Conservation (phyloP, 2,113 vertebrate genomes). For the Seriola dumerili region DNA sequence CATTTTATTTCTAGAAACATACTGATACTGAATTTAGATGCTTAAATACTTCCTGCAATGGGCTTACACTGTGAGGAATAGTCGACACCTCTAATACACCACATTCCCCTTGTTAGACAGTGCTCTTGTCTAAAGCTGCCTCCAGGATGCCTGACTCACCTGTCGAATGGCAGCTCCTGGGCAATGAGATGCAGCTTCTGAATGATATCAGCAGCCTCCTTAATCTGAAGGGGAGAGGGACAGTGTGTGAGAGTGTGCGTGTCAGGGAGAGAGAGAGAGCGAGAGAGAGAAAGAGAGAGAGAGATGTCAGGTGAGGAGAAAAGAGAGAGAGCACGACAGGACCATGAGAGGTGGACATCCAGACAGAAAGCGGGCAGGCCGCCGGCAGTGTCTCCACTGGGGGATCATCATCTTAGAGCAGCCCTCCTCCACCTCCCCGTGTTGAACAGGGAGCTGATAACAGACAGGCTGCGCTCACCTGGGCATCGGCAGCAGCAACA, state of each 20-base stretch:
- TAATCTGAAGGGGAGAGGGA: conserved; percentile 88
- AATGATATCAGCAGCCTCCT: conserved; percentile 99
- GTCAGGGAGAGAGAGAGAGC: conserved; percentile 4
- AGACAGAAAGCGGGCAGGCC: conserved; percentile 70
- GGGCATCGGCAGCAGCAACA: conserved; percentile 73
- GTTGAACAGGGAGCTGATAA: conserved; percentile 79
- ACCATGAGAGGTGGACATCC: conserved; percentile 67
- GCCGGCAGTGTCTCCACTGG: conserved; percentile 68
- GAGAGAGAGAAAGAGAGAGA: conserved; percentile 36
- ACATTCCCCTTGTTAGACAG: conserved; percentile 56
- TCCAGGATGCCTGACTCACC: conserved; percentile 84
- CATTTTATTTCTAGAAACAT: neutral
- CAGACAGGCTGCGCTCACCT: conserved; percentile 79
- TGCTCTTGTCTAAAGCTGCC: conserved; percentile 66
- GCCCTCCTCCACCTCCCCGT: conserved; percentile 72
- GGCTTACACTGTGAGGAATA: conserved; percentile 38
- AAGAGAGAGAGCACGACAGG: conserved; percentile 45
- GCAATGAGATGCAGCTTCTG: conserved; percentile 99
- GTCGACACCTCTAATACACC: conserved; percentile 44
- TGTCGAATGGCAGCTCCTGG: conserved; percentile 98
- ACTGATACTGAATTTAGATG: conserved; percentile 8
- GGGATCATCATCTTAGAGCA: conserved; percentile 78
- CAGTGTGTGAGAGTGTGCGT: neutral
- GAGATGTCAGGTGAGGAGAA: conserved; percentile 55
- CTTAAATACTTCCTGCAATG: neutral